These are phyloP conservation scores for Poeciliopsis presidionis DNA, from an alignment of 2,797 vertebrate species.

Conservation along the genomic window DNA sequence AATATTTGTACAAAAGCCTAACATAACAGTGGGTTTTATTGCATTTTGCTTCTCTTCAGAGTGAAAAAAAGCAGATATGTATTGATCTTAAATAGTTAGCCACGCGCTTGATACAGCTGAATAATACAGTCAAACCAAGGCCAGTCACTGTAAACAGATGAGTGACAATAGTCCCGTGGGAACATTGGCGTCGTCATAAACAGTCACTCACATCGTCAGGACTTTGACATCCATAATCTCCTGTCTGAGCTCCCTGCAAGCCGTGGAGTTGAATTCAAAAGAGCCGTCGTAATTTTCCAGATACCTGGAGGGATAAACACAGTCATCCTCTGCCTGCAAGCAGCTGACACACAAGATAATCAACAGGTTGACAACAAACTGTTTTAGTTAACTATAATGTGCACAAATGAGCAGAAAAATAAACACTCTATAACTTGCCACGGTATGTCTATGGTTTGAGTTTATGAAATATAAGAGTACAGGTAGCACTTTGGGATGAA, in stretches of 20 bases:
- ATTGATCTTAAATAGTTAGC: neutral
- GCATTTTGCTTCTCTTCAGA: neutral
- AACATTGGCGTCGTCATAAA: neutral
- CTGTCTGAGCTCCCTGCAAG: slow-evolving; percentile 93
- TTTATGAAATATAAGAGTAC: slow-evolving; percentile 46
- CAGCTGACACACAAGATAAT: slow-evolving; percentile 32
- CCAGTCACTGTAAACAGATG: neutral
- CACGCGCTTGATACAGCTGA: neutral
- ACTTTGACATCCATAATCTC: slow-evolving; percentile 96
- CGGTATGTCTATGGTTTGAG: slow-evolving; percentile 36
- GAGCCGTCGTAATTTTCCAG: slow-evolving; percentile 93
- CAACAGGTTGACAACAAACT: slow-evolving; percentile 40
- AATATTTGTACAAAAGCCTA: neutral
- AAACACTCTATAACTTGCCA: slow-evolving; percentile 25
- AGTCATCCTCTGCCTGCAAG: slow-evolving; percentile 69
- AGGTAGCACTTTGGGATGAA: slow-evolving; percentile 59
- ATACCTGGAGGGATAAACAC: slow-evolving; percentile 86
- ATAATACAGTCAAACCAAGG: neutral
- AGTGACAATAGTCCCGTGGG: neutral
- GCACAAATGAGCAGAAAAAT: slow-evolving; percentile 16
- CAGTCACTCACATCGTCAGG: slow-evolving; percentile 93
- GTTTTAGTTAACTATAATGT: neutral
- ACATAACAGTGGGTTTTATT: neutral
- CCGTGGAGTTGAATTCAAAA: slow-evolving; percentile 92
- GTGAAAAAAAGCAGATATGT: neutral